These are phyloP conservation scores for Mimumesa dahlbomi DNA, from an alignment of 2,888 invertebrate species.

Conservation along the genomic window DNA sequence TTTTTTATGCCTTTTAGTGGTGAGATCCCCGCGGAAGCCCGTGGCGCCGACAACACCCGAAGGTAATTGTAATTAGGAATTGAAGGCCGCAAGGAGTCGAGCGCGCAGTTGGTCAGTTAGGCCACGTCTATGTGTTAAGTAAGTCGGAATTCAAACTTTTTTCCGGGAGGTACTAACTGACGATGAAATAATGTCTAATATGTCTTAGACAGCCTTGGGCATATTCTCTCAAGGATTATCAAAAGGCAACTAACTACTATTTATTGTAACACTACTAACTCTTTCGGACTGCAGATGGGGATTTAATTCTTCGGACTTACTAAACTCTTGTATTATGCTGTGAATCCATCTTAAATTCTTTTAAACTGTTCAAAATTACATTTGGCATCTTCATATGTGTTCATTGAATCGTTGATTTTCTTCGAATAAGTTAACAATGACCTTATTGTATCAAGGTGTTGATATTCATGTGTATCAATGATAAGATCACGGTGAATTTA, in stretches of 20 bases:
- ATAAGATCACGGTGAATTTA: slow-evolving; percentile 22
- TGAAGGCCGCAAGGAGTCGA: slow-evolving; percentile 79
- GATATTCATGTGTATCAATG: too few relatives aligned
- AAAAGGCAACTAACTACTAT: slow-evolving; percentile 39
- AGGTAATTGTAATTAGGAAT: slow-evolving; percentile 81
- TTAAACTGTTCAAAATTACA: slow-evolving; percentile 1
- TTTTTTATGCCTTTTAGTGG: slow-evolving; percentile 81
- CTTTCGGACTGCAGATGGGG: slow-evolving; percentile 13
- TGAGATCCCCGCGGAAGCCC: slow-evolving; percentile 81
- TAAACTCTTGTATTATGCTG: slow-evolving; percentile 30
- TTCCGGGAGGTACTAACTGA: slow-evolving; percentile 68
- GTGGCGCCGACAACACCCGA: slow-evolving; percentile 80
- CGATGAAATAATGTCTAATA: slow-evolving; percentile 41
- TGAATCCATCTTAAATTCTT: not conserved
- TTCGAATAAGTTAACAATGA: too few relatives aligned
- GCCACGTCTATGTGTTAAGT: slow-evolving; percentile 80
- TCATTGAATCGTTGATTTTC: too few relatives aligned
- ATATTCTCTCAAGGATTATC: slow-evolving; percentile 35
- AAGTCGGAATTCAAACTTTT: slow-evolving; percentile 79
- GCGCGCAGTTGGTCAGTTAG: slow-evolving; percentile 79
- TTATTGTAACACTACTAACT: slow-evolving; percentile 26
- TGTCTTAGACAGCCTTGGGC: slow-evolving; percentile 40
- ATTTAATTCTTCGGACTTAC: slow-evolving; percentile 42
- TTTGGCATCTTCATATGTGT: slow-evolving; percentile 21
- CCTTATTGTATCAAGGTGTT: too few relatives aligned